Evolutionary conservation across 1,140 invertebrate genomes (phyloP), one percentile per base, ranked within the genome.

Genomic region (Dendrolimus punctatus): DNA sequence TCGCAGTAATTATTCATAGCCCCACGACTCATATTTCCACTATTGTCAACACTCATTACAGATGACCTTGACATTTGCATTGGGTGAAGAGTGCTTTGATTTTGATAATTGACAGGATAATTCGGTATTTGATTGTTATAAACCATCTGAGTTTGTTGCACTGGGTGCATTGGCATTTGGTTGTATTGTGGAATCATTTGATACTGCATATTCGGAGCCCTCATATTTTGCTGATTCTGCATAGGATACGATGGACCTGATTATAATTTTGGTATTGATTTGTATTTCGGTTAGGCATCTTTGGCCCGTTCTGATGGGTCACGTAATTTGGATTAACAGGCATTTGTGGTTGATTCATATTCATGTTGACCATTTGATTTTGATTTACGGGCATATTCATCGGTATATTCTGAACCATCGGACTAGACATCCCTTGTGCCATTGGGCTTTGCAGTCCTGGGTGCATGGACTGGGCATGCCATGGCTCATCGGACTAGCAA

Each of bases 401-500:
- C 4, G 76, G 64, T 62, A 83, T 78, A 52, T 83, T 86, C 60
- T 80, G 80, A 5, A 78, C 65, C 80, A 86, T 84, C 0, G 79
- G 81, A 64, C 73, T 84, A 10, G 74, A 58, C 55, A 84, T 67
- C 5, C 62, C 63, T 60, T 64, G 69, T 37, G 61, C 59, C 69
- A 72, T 76, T 0, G 81, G 77, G 49, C 80, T 82, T 57, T 83
- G 80, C 9, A 85, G 50, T 3, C 75, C 76, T 10, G 85, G 81
- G 72, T 81, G 78, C 83, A 86, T 83, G 83, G 83, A 60, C 83
- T 86, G 0, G 76, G 66, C 74, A 86, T 86, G 5, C 78, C 80
- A 46, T 85, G 82, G 47, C 81, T 83, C 71, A 83, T 77, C 3
- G 80, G 82, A 60, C 81, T 85, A 7, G 76, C 74, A 41, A 78